Base-by-base conservation (phyloP, 2,888 invertebrate genomes). In the Meganola albula region DNA sequence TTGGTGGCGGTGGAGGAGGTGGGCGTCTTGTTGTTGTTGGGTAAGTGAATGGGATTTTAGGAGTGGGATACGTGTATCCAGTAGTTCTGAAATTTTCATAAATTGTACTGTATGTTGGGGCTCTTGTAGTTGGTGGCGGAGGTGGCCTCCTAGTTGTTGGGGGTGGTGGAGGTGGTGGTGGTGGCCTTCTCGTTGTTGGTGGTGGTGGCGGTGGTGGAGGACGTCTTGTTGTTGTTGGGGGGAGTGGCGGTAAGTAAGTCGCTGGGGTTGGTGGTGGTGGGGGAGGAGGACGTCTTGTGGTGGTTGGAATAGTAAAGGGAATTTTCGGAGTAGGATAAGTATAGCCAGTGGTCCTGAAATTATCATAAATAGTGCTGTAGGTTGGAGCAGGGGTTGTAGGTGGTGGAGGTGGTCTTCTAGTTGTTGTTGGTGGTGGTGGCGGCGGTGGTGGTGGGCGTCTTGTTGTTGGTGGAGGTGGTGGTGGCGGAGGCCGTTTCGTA, bases 351-450 rank as follows among this genome's bases (percentile, higher is more conserved):
- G 50, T 51, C 31, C 41, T 43, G 25, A 44, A 38, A 24, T 40
- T 30, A 7, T 50, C 42, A 5, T 42, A 10, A 3, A 44, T 37
- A 1, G 52, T 49, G 3, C 51, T 45, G 9, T 48, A 49, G 4
- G 47, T 43, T 8, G 56, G 52, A 6, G 51, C 44, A 1, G 53
- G 48, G 2, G 53, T 53, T 0, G 45, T 47, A 11, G 43, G 34
- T 9, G 34, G 25, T 5, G 36, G 28, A 1, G 32, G 37, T 10
- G 37, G 35, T 10, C 27, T 63, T 62, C 16, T 27, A 20, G 24
- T 24, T 8, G 27, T 25, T 22, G 10, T 24, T 9, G 30, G 48
- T 0, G 47, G 42, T 2, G 43, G 28, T 11, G 44, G 37, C 7
- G 39, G 37, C 4, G 52, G 48, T n/a, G 49, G 42, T 10, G 13